Evolutionary conservation across 1,140 invertebrate species (phyloP), one percentile per base, ranked within the genome.

Genomic region (Drosophila watanabei): DNA sequence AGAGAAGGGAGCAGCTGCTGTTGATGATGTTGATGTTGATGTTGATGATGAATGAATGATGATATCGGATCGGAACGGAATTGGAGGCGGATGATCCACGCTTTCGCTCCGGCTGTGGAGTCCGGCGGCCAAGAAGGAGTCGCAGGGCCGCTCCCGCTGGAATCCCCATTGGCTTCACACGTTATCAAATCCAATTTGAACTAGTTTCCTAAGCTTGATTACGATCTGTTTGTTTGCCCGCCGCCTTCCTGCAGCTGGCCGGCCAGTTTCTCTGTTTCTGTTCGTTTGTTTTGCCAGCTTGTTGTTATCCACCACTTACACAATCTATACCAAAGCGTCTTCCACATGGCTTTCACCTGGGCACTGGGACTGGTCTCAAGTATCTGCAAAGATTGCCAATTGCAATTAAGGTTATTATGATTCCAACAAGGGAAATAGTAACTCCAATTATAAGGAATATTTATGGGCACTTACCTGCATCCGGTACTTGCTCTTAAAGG

Each of bases 121-220:
- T 48, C 71, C 43, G 64, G 37, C 62, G 56, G 54, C 71, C 52
- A 57, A 28, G 28, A 57, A 28, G 33, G 35, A 37, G 33, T 41
- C 48, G 71, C 49, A 43, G 46, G 37, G 30, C 58, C 58, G 46
- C 57, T 37, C 52, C 60, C 60, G 39, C 61, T 41, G 56, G 63
- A 52, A 69, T 37, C 49, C 57, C 75, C 64, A 78, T 79, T 78
- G 75, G 57, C 73, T 56, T 58, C 57, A 69, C 63, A 76, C 61
- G 61, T 54, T 65, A 60, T 48, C 62, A 65, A 77, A 68, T 45
- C 73, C 64, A 78, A 68, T 57, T 77, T 68, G 39, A 78, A 61
- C 43, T 60, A 68, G 57, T 68, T 77, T 61, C 35, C 72, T 78
- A 68, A 77, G 63, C 52, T 37, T 65, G 75, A 68, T 77, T 60